These are phyloP conservation scores for Callorhinus ursinus DNA, from an alignment of 2,113 vertebrate species.

Conservation along the genomic window DNA sequence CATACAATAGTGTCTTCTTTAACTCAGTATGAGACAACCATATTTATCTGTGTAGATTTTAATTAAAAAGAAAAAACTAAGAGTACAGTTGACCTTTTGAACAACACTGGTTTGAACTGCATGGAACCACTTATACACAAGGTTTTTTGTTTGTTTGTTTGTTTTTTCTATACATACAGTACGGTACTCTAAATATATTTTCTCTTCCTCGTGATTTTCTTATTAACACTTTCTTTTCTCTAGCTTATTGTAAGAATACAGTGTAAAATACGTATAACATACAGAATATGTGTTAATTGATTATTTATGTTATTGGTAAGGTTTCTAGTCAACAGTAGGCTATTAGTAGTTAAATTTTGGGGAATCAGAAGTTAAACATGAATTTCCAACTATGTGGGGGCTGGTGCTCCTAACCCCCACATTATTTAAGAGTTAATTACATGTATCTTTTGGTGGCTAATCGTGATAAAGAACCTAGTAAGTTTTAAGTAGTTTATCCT, in stretches of 20 bases:
- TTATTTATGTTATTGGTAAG: not conserved
- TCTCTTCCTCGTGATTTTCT: not conserved
- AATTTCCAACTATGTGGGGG: not conserved
- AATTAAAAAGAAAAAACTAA: not conserved
- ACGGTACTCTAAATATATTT: not conserved
- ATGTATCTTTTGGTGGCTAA: not conserved
- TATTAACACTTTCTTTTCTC: not conserved
- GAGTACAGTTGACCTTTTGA: not conserved
- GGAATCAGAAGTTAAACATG: not conserved
- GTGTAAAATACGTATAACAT: not conserved
- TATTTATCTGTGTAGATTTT: not conserved
- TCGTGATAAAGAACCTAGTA: not conserved
- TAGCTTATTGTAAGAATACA: not conserved
- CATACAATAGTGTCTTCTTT: not conserved
- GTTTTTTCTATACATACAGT: not conserved
- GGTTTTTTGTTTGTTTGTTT: not conserved
- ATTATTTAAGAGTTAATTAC: not conserved
- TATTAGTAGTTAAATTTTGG: not conserved
- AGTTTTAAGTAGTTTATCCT: not conserved
- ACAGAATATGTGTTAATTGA: not conserved
- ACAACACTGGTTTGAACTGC: not conserved
- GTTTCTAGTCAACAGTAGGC: not conserved
- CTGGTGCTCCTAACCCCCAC: not conserved
- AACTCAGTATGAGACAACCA: not conserved
- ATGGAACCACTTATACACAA: not conserved